phyloP scores from a whole-genome alignment of 2,797 vertebrate species.

The Ceyx erithaca region DNA sequence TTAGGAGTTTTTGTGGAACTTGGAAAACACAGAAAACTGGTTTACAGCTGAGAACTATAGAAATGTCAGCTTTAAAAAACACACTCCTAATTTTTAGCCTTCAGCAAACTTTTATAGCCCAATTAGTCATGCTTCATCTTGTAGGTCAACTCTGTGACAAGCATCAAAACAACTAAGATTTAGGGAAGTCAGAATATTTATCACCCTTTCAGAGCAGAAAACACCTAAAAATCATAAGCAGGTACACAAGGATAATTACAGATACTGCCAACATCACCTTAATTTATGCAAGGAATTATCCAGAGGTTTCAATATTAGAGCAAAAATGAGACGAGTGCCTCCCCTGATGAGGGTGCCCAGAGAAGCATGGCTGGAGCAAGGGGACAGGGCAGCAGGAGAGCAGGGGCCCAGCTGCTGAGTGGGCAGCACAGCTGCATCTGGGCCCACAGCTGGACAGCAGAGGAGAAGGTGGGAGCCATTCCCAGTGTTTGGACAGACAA shows the following conservation, averaged over 20 bases:
- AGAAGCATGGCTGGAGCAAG: fast-evolving
- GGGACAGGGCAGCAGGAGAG: neutral
- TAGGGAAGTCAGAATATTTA: constrained; percentile 7
- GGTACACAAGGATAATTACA: neutral
- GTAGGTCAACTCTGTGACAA: neutral
- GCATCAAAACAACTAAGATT: constrained; percentile 20
- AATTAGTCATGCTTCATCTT: constrained; percentile 38
- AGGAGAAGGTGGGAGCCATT: constrained; percentile 3
- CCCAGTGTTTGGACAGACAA: neutral
- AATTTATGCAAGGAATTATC: neutral
- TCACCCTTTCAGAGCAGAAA: neutral
- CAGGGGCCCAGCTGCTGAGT: fast-evolving
- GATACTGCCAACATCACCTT: neutral
- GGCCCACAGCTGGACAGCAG: constrained; percentile 11
- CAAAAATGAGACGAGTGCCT: neutral
- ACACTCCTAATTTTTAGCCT: constrained; percentile 21
- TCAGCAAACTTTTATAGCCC: constrained; percentile 19
- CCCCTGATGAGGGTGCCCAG: fast-evolving
- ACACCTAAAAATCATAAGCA: neutral
- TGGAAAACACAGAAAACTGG: neutral
- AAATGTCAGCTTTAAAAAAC: constrained; percentile 28
- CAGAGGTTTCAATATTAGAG: neutral
- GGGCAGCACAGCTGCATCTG: neutral
- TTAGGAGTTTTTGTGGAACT: constrained; percentile 3
- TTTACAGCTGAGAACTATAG: neutral